These are phyloP conservation scores for Platysternon megacephalum DNA, from an alignment of 2,113 vertebrate genomes.

Conservation along the genomic window DNA sequence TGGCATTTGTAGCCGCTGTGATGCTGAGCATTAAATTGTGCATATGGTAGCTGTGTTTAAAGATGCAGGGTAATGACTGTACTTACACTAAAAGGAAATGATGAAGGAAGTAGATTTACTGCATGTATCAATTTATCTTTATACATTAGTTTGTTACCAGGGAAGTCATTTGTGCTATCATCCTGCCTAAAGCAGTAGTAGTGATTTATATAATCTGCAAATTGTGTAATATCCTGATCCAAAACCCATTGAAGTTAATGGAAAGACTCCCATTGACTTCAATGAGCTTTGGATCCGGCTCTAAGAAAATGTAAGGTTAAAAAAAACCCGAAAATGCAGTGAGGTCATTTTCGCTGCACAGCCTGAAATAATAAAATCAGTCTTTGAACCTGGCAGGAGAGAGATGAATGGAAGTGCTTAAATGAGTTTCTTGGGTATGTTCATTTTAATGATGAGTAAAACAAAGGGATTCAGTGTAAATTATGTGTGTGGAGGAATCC, in stretches of 20 bases:
- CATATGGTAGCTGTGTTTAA: background rate
- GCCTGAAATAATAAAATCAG: slow-evolving; percentile 32
- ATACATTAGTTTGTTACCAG: background rate
- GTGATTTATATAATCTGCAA: background rate
- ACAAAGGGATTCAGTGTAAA: background rate
- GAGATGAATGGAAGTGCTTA: background rate
- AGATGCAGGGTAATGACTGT: background rate
- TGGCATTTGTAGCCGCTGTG: slow-evolving; percentile 23
- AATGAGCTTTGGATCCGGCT: background rate
- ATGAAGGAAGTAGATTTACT: background rate
- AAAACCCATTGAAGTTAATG: background rate
- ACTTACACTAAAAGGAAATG: background rate
- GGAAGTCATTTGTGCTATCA: background rate
- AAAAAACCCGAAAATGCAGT: background rate
- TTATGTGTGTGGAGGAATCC: background rate
- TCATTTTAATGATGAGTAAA: background rate
- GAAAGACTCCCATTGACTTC: background rate
- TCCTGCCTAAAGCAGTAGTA: background rate
- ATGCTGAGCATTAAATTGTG: background rate
- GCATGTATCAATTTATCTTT: background rate
- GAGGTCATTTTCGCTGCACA: background rate
- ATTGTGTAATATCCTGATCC: background rate
- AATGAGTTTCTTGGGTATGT: background rate
- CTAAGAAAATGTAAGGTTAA: slow-evolving; percentile 10
- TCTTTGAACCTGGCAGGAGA: background rate